These are phyloP conservation scores for Cancer borealis DNA, from an alignment of 2,888 invertebrate species.

Conservation along the genomic window DNA sequence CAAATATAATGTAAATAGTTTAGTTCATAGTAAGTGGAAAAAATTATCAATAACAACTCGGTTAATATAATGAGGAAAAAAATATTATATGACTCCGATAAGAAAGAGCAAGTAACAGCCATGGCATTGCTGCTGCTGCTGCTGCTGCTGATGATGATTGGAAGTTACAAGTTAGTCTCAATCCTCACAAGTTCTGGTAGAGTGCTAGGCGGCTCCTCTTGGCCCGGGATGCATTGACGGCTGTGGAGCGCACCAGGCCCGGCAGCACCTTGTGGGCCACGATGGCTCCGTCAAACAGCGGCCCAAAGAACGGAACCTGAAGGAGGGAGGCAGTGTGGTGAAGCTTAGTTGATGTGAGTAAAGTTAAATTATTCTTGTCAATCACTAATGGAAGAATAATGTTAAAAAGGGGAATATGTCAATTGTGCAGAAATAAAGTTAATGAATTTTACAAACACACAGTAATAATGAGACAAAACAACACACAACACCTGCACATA, in stretches of 20 bases:
- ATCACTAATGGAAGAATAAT: not conserved
- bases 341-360: not conserved
- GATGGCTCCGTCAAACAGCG: conserved; percentile 95
- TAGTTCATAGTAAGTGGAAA: too few species aligned
- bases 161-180: not conserved
- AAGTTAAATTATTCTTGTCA: not conserved
- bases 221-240: conserved; percentile 93
- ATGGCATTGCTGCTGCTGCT: not conserved
- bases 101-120: not conserved
- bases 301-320: conserved; percentile 95
- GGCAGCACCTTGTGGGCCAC: conserved; percentile 88
- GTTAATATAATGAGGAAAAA: too few species aligned
- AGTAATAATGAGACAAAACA: too few species aligned
- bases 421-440: too few species aligned
- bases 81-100: too few species aligned
- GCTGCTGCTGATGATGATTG: too few species aligned
- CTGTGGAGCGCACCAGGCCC: conserved; percentile 92
- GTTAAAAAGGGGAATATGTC: not conserved
- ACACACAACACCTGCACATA: too few species aligned
- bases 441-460: too few species aligned
- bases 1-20: too few species aligned
- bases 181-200: conserved; percentile 92
- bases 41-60: too few species aligned
- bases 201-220: conserved; percentile 93
- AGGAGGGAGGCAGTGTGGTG: conserved; percentile 62